Conservation (phyloP, 2,797 vertebrate genomes). For the Lacerta bilineata region DNA sequence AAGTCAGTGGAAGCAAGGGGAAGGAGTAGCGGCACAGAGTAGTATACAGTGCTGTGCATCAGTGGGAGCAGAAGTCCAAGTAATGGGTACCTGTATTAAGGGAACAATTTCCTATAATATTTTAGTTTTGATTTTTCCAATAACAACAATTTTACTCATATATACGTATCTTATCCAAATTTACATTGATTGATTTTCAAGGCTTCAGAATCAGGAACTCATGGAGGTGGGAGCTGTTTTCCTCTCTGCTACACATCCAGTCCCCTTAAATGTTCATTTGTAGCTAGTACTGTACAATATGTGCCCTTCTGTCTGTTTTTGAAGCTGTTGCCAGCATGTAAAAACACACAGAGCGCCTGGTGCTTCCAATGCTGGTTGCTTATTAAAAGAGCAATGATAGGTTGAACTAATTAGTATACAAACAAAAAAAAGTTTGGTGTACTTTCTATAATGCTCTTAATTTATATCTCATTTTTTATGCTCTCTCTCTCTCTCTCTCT, state of each 20-base stretch:
- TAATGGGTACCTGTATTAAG: background rate
- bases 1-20: background rate
- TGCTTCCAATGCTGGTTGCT: background rate
- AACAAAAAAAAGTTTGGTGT: background rate
- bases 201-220: background rate
- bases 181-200: background rate
- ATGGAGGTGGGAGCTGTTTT: background rate
- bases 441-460: background rate
- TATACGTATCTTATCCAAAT: too few relatives aligned
- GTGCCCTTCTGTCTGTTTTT: constrained; percentile 6
- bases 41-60: too few relatives aligned
- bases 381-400: background rate
- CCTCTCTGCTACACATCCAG: background rate
- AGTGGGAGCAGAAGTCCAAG: background rate
- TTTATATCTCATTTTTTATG: background rate
- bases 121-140: too few relatives aligned
- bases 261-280: background rate
- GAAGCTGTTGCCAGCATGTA: background rate
- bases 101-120: too few relatives aligned
- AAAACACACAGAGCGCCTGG: background rate
- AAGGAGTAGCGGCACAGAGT: background rate
- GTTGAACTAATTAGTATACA: background rate
- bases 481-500: background rate
- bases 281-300: background rate
- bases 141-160: too few relatives aligned